A percentile compares a stretch with the other conserved stretches of the same genome.
These are phyloP conservation scores for Notiomystis cincta DNA, from an alignment of 2,113 vertebrate species.

Conservation along the genomic window DNA sequence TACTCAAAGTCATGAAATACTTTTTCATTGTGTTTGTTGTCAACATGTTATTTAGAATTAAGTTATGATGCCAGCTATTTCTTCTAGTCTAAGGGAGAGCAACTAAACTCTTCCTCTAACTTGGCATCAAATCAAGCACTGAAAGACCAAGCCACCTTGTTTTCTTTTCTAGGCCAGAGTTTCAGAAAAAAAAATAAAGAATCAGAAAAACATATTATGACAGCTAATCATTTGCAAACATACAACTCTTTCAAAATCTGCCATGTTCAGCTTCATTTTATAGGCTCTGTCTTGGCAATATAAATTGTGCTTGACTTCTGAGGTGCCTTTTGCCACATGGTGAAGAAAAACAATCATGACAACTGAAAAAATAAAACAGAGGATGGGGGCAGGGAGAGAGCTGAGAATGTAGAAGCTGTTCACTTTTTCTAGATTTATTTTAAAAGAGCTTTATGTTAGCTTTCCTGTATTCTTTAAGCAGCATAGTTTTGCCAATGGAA, in stretches of 20 bases:
- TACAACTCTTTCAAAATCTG: conserved; percentile 67
- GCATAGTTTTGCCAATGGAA: conserved; percentile 27
- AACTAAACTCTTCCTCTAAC: not conserved
- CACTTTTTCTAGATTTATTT: conserved; percentile 18
- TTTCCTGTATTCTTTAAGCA: conserved; percentile 40
- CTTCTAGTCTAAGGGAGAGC: not conserved
- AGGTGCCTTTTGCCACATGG: conserved; percentile 20
- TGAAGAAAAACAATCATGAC: conserved; percentile 54
- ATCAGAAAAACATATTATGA: conserved; percentile 57
- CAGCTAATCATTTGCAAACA: conserved; percentile 70
- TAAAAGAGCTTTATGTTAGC: not conserved
- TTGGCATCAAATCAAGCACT: conserved; percentile 10
- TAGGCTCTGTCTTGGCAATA: conserved; percentile 64
- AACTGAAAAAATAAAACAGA: conserved; percentile 59
- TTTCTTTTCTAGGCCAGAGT: conserved; percentile 3
- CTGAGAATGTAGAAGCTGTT: not conserved
- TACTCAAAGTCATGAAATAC: not conserved
- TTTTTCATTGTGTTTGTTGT: not conserved
- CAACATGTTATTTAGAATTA: not conserved
- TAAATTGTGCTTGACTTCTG: conserved; percentile 60
- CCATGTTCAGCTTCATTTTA: conserved; percentile 58
- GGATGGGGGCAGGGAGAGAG: not conserved
- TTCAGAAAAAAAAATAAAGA: conserved; percentile 4
- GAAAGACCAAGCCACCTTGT: not conserved
- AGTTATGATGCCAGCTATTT: not conserved